Evolutionary conservation across 2,797 vertebrate species (phyloP).

Genomic region (Euthynnus affinis): DNA sequence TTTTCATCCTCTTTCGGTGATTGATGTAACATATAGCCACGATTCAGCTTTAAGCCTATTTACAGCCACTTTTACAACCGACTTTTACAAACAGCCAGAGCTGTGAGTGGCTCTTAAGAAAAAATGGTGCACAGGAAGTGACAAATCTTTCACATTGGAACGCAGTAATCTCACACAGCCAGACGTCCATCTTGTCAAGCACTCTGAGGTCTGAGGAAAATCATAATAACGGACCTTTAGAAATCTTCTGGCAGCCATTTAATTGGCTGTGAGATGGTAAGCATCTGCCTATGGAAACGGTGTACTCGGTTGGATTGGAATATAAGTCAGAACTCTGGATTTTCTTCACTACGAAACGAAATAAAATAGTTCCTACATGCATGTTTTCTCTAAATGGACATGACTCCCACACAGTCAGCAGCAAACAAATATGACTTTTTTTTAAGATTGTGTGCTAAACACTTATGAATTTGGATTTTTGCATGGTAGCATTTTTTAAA

Average conservation of each 20-base stretch:
- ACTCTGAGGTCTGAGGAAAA: slow-evolving; percentile 40
- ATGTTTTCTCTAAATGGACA: slow-evolving; percentile 1
- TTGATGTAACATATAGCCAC: slow-evolving; percentile 1
- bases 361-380: neutral
- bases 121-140: neutral
- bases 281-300: slow-evolving; percentile 6
- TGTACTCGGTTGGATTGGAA: slow-evolving; percentile 7
- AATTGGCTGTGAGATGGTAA: slow-evolving; percentile 25
- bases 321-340: neutral
- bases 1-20: slow-evolving; percentile 14
- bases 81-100: slow-evolving; percentile 13
- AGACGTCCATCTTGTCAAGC: slow-evolving; percentile 40
- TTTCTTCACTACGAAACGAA: neutral
- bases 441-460: neutral
- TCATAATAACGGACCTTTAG: slow-evolving; percentile 51
- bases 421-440: neutral
- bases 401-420: neutral
- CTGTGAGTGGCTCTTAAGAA: neutral
- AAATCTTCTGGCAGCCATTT: slow-evolving; percentile 27
- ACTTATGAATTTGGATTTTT: neutral
- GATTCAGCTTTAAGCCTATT: slow-evolving; percentile 33
- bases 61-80: slow-evolving; percentile 15
- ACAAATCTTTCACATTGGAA: slow-evolving; percentile 29
- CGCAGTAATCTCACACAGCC: slow-evolving; percentile 33
- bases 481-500: neutral